Evolutionary conservation across 2,888 invertebrate genomes (phyloP), one percentile per base, ranked within the genome.

Genomic region (Phalera bucephala): DNA sequence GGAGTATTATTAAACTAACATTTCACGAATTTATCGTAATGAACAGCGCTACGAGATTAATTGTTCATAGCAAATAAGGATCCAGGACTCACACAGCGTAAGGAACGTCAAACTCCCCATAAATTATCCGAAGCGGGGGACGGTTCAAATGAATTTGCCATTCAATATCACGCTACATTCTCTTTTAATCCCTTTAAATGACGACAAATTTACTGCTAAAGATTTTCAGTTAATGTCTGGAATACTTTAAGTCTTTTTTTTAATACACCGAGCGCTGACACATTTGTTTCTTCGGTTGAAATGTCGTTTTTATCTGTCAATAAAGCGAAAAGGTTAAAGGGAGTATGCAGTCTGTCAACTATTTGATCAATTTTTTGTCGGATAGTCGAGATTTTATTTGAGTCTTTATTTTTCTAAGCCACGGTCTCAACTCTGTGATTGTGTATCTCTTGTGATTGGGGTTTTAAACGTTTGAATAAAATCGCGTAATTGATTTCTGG

Each of bases 91-190:
- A 26, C 25, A 12, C 60, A 65, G 59, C 70, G 67, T 62, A 57
- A 54, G 62, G 52, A 57, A 59, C 69, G 72, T 81, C 80, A 78
- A 73, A 70, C 59, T 68, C 57, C 58, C 72, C 56, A 80, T 79
- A 81, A 80, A 82, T 84, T 79, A 66, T 51, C 52, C 56, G 52
- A 65, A 68, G 64, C 65, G 57, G 53, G 15, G 56, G 62, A 68
- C 59, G 72, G 70, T 67, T 74, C 72, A 74, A 79, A 83, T 75
- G 71, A 80, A 83, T 80, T 79, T 69, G 70, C 80, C 69, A 71
- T 83, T 80, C 83, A 83, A 86, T 87, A 77, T 84, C 79, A 83
- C 80, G 80, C 75, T 80, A 81, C 81, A 83, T 80, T 84, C 78
- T 80, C 80, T 82, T 83, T 82, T 84, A 86, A 85, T 83, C 81